phyloP scores from a whole-genome alignment of 1,140 invertebrate species.

The Aradophagus sp. region DNA sequence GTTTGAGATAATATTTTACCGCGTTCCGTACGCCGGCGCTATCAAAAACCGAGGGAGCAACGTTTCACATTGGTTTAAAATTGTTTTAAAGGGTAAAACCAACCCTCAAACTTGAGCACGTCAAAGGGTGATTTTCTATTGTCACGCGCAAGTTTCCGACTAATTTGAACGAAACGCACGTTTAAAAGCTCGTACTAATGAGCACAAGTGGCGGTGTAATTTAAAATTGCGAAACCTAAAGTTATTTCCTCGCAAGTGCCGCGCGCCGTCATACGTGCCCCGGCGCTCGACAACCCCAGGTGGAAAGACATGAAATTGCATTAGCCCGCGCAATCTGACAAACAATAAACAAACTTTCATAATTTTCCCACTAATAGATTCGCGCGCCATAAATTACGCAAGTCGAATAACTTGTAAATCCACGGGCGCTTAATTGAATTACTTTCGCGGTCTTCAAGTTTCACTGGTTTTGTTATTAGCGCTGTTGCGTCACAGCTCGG shows the following conservation, averaged over 20 bases:
- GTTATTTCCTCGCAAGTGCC: slow-evolving; percentile 33
- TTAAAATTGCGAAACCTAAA: slow-evolving; percentile 38
- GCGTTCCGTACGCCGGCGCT: slow-evolving; percentile 5
- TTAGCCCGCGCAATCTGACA: no score
- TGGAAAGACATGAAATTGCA: no score
- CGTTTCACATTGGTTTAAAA: slow-evolving; percentile 32
- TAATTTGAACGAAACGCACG: slow-evolving; percentile 43
- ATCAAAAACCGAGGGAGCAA: slow-evolving; percentile 34
- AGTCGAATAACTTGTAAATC: no score
- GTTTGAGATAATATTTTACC: slow-evolving; percentile 21
- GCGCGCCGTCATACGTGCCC: slow-evolving; percentile 6
- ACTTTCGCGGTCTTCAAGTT: no score
- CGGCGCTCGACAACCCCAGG: slow-evolving; percentile 2
- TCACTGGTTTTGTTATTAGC: no score
- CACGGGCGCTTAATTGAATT: no score
- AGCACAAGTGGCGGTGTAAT: slow-evolving; percentile 36
- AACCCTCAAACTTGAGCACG: slow-evolving; percentile 46
- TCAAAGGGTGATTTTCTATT: slow-evolving; percentile 52
- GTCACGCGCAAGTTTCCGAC: slow-evolving; percentile 38
- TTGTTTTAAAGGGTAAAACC: slow-evolving; percentile 50
- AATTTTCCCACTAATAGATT: no score
- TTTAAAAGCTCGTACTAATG: slow-evolving; percentile 37
- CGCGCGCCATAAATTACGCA: no score
- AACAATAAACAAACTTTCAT: no score
- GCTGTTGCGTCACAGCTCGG: no score